Evolutionary conservation across 2,888 invertebrate genomes (phyloP).

Genomic region (Leptarthrus brevirostris): DNA sequence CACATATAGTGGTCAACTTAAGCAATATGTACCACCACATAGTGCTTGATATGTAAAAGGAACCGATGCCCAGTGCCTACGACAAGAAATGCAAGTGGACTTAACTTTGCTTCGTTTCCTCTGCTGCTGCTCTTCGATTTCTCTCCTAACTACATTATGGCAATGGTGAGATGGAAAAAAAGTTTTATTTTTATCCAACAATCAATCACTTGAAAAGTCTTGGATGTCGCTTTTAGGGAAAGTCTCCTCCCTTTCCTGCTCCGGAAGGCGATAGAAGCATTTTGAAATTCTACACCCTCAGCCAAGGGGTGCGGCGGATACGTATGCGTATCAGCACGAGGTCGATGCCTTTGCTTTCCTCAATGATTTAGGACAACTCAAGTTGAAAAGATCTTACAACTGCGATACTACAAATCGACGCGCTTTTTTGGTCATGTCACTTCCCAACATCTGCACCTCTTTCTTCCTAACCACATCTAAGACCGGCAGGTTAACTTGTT

Average conservation of each 20-base stretch:
- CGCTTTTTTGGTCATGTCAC: not conserved
- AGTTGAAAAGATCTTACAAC: constrained; percentile 11
- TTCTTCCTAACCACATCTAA: not conserved
- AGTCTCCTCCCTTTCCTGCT: not conserved
- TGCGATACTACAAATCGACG: constrained; percentile 36
- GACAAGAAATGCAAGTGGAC: constrained; percentile 36
- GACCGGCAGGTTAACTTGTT: not conserved
- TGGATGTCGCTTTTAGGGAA: constrained; percentile 26
- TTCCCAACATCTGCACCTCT: constrained; percentile 20
- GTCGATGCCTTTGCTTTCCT: constrained; percentile 19
- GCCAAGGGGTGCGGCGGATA: not conserved
- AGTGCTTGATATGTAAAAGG: not conserved
- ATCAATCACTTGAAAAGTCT: constrained; percentile 51
- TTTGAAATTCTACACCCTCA: constrained; percentile 20
- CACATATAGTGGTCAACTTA: constrained; percentile 25
- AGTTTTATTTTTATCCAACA: constrained; percentile 52
- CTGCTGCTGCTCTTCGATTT: not conserved
- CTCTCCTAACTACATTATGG: not conserved
- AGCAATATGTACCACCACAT: not conserved
- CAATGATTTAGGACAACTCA: constrained; percentile 17
- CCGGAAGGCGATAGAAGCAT: constrained; percentile 24
- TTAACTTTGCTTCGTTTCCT: not conserved
- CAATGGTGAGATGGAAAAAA: constrained; percentile 32
- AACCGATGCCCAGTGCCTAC: constrained; percentile 2
- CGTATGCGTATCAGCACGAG: not conserved